Evolutionary conservation across 1,140 invertebrate species (phyloP).

Genomic region (Phortica variegata): DNA sequence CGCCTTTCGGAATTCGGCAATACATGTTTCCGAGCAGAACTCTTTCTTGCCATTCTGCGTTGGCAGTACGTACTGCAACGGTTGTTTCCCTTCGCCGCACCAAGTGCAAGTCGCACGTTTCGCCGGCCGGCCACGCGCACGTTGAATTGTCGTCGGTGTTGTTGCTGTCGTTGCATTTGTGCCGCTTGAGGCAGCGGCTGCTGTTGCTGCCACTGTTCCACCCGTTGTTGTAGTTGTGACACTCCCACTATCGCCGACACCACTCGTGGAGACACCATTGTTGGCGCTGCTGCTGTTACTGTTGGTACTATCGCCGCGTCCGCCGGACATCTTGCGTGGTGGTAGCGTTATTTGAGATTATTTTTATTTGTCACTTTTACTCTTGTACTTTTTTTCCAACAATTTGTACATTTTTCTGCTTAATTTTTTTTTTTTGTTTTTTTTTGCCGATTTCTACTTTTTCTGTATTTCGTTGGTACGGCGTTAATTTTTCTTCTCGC

Average conservation of each 20-base stretch:
- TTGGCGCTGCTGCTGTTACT: conserved; percentile 15
- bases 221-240: too few species aligned
- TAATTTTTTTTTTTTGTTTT: background rate
- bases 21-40: conserved; percentile 87
- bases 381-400: too few species aligned
- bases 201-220: conserved; percentile 1
- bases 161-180: conserved; percentile 23
- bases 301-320: conserved; percentile 41
- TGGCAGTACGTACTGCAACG: conserved; percentile 81
- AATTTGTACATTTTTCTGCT: too few species aligned
- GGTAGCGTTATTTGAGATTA: background rate
- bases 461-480: too few species aligned
- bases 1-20: conserved; percentile 83
- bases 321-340: conserved; percentile 33
- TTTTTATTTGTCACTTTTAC: background rate
- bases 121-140: conserved; percentile 70
- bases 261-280: too few species aligned
- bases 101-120: conserved; percentile 77
- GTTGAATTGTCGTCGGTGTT: conserved; percentile 29
- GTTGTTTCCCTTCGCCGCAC: conserved; percentile 80
- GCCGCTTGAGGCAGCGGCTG: conserved; percentile 16
- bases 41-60: conserved; percentile 87
- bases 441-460: too few species aligned
- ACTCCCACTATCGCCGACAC: too few species aligned
- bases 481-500: too few species aligned